phyloP scores from a whole-genome alignment of 2,113 vertebrate genomes.

The Bos javanicus region DNA sequence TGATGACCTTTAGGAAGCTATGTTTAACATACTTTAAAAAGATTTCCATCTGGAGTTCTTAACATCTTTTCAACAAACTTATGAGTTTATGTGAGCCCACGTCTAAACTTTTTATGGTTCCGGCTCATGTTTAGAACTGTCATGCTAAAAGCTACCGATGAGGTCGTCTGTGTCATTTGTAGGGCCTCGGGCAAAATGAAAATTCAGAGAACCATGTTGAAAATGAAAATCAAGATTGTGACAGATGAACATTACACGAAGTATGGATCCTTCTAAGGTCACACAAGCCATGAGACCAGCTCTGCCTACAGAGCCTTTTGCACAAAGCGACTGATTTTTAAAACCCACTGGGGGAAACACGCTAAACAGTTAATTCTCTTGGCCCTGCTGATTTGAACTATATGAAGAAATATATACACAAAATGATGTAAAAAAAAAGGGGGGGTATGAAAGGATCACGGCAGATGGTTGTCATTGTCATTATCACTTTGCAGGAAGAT shows the following conservation, averaged over 20 bases:
- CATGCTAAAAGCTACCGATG: fast-evolving
- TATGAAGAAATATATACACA: fast-evolving
- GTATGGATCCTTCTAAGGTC: fast-evolving
- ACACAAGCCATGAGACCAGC: fast-evolving
- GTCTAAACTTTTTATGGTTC: not conserved
- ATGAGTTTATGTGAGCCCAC: not conserved
- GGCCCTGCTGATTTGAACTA: not conserved
- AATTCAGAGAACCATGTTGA: not conserved
- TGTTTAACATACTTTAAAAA: not conserved
- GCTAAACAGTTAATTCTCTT: not conserved
- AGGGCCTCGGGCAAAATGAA: not conserved
- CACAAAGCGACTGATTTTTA: not conserved
- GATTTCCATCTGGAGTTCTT: not conserved
- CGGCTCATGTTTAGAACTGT: fast-evolving
- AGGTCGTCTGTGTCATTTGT: fast-evolving
- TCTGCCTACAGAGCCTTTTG: too few relatives aligned
- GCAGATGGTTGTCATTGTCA: too few relatives aligned
- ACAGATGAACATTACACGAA: fast-evolving
- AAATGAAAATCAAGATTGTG: not conserved
- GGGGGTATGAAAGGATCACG: fast-evolving
- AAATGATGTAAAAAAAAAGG: not conserved
- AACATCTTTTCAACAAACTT: not conserved
- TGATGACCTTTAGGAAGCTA: not conserved
- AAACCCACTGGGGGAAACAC: not conserved
- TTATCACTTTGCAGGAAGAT: not conserved